Evolutionary conservation across 2,888 invertebrate genomes (phyloP), one percentile per base, ranked within the genome.

Genomic region (Nasonia oneida): DNA sequence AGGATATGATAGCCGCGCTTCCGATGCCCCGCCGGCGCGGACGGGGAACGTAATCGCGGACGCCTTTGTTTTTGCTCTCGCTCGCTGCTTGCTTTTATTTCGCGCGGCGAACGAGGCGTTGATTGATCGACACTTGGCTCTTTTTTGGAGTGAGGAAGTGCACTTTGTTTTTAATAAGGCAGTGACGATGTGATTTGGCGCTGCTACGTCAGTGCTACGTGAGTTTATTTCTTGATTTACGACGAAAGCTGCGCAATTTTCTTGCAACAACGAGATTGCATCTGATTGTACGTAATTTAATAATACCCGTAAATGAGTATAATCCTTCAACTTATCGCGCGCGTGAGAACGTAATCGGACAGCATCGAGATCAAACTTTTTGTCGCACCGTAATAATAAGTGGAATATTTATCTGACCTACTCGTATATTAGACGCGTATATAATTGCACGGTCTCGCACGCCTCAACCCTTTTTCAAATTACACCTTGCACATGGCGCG

Each of bases 401-500:
- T 42, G 73, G 15, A n/a, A n/a, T 33, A 33, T 14, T 37, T 37
- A 33, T 42, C 6, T 42, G 33, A 42, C n/a, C n/a, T 33, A 42
- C 23, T 23, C 18, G 39, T 23, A n/a, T 23, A n/a, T 23, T 57
- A n/a, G 18, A n/a, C 8, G 6, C 15, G 53, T 53, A 18, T 61
- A 61, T 61, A 23, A 61, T 61, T n/a, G n/a, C n/a, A 18, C n/a
- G 2, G 57, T 37, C 33, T 53, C 42, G 23, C 29, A 1, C 39
- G 61, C 47, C 78, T 78, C 47, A 64, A 57, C 47, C 78, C 64
- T 67, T 70, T 70, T n/a, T 53, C n/a, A 64, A 78, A 78, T 78
- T 77, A 61, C 29, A 76, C 10, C 39, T 77, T 42, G 18, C 18
- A 4, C 6, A n/a, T 61, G 12, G n/a, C n/a, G 77, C 29, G 10